Conservation (phyloP, 2,797 vertebrate genomes). For the Phoxinus dragarum region DNA sequence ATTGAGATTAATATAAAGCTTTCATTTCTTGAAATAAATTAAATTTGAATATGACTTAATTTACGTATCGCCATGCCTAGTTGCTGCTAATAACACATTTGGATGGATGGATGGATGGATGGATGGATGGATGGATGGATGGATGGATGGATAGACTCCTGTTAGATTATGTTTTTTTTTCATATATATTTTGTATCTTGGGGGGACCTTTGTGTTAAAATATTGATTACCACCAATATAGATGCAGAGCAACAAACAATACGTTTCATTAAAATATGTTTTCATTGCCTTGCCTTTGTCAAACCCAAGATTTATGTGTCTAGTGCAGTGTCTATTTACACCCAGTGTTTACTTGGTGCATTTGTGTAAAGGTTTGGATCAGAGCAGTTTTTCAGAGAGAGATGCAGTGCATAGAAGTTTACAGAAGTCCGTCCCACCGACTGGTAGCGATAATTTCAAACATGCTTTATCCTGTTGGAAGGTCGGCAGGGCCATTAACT, state of each 20-base stretch:
- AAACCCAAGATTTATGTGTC: not conserved
- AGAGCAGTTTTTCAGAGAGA: not conserved
- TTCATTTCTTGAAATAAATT: no score
- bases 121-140: no score
- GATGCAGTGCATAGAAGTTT: not conserved
- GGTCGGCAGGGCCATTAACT: constrained; percentile 8
- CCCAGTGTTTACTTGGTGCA: no score
- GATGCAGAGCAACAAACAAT: not conserved
- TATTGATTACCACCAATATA: not conserved
- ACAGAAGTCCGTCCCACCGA: not conserved
- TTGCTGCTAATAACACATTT: no score
- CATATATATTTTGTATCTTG: no score
- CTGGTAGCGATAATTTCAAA: constrained; percentile 3
- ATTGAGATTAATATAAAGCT: no score
- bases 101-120: no score
- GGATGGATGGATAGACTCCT: no score
- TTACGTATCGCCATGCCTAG: no score
- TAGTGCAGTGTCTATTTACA: not conserved
- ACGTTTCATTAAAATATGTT: not conserved
- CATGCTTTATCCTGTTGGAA: not conserved
- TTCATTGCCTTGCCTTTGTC: not conserved
- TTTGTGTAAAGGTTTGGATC: not conserved
- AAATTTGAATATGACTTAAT: no score
- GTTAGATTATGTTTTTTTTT: no score
- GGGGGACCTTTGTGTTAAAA: not conserved